Conservation (phyloP, 2,797 vertebrate genomes). For the Diplodus puntazzo region DNA sequence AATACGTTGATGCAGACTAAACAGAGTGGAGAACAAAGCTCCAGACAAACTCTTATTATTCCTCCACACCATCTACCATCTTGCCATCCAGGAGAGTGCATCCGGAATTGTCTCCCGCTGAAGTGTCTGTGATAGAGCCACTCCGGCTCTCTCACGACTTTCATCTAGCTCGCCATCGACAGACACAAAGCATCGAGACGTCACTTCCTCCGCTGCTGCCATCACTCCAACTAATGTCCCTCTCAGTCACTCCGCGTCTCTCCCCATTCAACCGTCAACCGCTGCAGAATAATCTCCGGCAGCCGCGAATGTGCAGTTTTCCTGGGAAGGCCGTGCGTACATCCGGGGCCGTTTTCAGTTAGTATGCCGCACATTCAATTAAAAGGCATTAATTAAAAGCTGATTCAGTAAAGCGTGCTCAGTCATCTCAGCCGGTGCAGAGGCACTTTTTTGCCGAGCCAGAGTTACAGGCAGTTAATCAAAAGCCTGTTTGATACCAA, state of each 20-base stretch:
- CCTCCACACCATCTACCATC: slow-evolving; percentile 32
- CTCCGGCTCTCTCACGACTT: slow-evolving; percentile 11
- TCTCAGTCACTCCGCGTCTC: not conserved
- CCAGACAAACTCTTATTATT: slow-evolving; percentile 18
- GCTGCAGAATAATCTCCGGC: not conserved
- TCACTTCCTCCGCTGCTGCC: not conserved
- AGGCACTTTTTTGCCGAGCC: slow-evolving; percentile 40
- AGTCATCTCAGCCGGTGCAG: slow-evolving; percentile 12
- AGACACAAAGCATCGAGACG: not conserved
- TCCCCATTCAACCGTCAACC: not conserved
- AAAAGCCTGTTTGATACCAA: slow-evolving; percentile 49
- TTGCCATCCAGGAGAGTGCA: slow-evolving; percentile 28
- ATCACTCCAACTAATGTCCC: slow-evolving; percentile 8
- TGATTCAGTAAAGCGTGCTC: slow-evolving; percentile 49
- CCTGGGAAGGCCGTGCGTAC: not conserved
- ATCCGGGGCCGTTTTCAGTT: slow-evolving; percentile 19
- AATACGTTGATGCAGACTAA: slow-evolving; percentile 35
- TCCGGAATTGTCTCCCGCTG: not conserved
- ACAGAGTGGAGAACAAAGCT: slow-evolving; percentile 48
- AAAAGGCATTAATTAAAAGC: slow-evolving; percentile 57
- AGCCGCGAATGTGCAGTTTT: not conserved
- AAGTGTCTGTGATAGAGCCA: slow-evolving; percentile 41
- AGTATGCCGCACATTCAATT: slow-evolving; percentile 42
- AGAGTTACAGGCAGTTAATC: slow-evolving; percentile 50
- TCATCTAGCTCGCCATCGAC: slow-evolving; percentile 37